These are phyloP conservation scores for Plodia interpunctella DNA, from an alignment of 1,140 invertebrate species.

Conservation along the genomic window DNA sequence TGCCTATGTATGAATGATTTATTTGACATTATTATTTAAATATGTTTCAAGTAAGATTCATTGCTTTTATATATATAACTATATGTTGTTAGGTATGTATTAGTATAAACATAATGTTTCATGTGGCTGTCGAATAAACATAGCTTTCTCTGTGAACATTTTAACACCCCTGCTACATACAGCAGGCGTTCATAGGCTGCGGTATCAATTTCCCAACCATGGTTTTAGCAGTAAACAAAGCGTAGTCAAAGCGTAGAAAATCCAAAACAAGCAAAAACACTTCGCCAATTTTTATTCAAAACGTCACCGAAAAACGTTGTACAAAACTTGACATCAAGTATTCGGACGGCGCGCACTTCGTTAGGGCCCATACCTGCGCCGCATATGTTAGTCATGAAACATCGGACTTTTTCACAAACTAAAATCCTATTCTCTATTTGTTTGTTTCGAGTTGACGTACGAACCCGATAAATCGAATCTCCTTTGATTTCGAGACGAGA, in stretches of 20 bases:
- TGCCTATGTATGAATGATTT: too few species aligned
- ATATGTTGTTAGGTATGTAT: too few species aligned
- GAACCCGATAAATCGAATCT: constrained; percentile 63
- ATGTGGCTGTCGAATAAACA: too few species aligned
- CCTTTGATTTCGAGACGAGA: constrained; percentile 49
- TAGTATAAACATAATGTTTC: too few species aligned
- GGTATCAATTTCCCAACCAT: too few species aligned
- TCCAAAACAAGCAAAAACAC: constrained; percentile 12
- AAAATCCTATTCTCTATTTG: constrained; percentile 62
- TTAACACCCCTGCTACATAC: too few species aligned
- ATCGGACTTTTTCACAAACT: constrained; percentile 47
- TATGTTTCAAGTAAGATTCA: too few species aligned
- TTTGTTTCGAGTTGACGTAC: constrained; percentile 65
- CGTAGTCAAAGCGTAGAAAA: not conserved
- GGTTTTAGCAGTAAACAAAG: too few species aligned
- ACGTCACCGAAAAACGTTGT: constrained; percentile 36
- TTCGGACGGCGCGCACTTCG: constrained; percentile 56
- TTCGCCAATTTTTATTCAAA: constrained; percentile 7
- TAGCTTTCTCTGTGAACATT: too few species aligned
- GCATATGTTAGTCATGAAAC: constrained; percentile 58
- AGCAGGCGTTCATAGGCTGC: too few species aligned
- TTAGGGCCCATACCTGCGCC: constrained; percentile 66
- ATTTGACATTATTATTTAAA: too few species aligned
- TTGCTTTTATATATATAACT: too few species aligned
- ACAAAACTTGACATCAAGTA: constrained; percentile 59